Conservation (phyloP, 1,140 invertebrate genomes). For the Caenorhabditis remanei region DNA sequence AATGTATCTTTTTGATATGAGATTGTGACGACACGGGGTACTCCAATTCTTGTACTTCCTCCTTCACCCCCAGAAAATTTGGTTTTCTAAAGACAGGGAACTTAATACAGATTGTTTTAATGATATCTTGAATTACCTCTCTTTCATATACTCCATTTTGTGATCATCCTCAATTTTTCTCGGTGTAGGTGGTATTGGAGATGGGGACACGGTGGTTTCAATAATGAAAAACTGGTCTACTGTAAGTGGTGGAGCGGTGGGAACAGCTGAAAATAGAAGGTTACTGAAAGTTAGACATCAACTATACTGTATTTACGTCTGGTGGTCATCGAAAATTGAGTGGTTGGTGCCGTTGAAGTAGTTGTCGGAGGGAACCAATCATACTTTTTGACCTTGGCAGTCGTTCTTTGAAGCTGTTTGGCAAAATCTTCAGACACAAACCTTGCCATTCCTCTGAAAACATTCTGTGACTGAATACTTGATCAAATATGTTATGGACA, state of each 20-base stretch:
- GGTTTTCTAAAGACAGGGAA: constrained; percentile 5
- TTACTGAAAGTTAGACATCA: too few species aligned
- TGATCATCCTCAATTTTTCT: constrained; percentile 43
- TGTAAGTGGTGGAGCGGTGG: not conserved
- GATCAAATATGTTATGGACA: not conserved
- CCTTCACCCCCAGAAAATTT: constrained; percentile 21
- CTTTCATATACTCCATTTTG: constrained; percentile 43
- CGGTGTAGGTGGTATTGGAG: constrained; percentile 15
- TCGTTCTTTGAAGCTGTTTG: constrained; percentile 42
- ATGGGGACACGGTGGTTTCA: constrained; percentile 19
- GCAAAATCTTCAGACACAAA: constrained; percentile 44
- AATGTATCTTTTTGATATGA: constrained; percentile 31
- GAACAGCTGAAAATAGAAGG: not conserved
- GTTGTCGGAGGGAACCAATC: constrained; percentile 38
- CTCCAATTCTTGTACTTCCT: constrained; percentile 19
- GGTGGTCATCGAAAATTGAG: constrained; percentile 10
- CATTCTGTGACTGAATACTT: not conserved
- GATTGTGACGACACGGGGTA: not conserved
- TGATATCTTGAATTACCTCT: not conserved
- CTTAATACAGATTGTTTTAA: not conserved
- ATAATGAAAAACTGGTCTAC: constrained; percentile 20
- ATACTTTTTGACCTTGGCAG: constrained; percentile 11
- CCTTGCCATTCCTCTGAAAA: constrained; percentile 24
- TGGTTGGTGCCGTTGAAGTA: constrained; percentile 15
- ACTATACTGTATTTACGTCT: not conserved